Evolutionary conservation across 2,113 vertebrate genomes (phyloP).

Genomic region (Okapia johnstoni): DNA sequence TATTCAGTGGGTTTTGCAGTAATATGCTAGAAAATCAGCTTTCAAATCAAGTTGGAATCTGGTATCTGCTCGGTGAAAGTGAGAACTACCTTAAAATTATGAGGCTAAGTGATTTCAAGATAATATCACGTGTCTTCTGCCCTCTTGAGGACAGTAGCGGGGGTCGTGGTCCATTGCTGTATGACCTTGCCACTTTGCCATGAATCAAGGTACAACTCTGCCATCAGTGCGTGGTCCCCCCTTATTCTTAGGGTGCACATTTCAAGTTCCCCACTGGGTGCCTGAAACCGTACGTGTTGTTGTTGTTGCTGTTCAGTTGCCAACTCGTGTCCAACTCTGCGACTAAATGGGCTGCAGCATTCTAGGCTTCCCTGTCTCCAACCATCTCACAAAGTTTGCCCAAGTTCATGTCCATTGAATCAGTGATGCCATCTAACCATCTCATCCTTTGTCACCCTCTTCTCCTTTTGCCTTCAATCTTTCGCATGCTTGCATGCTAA

Average conservation of each 20-base stretch:
- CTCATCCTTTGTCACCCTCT: background rate
- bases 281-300: background rate
- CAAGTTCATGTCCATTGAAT: background rate
- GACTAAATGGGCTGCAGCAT: background rate
- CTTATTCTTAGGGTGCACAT: background rate
- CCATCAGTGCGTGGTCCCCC: background rate
- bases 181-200: background rate
- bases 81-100: background rate
- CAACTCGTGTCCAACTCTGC: background rate
- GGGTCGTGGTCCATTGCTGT: rapidly evolving
- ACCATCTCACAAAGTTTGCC: background rate
- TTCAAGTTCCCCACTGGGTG: background rate
- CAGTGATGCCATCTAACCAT: background rate
- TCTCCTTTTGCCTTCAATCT: background rate
- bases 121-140: background rate
- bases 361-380: background rate
- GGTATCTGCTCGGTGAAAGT: background rate
- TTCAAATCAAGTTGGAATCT: background rate
- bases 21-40: background rate
- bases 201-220: background rate
- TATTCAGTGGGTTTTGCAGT: background rate
- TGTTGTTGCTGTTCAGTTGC: background rate
- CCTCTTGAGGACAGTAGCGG: background rate
- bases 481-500: background rate
- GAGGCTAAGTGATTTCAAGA: background rate